These are phyloP conservation scores for Trissolcus japonicus DNA, from an alignment of 2,888 invertebrate species.

Conservation along the genomic window DNA sequence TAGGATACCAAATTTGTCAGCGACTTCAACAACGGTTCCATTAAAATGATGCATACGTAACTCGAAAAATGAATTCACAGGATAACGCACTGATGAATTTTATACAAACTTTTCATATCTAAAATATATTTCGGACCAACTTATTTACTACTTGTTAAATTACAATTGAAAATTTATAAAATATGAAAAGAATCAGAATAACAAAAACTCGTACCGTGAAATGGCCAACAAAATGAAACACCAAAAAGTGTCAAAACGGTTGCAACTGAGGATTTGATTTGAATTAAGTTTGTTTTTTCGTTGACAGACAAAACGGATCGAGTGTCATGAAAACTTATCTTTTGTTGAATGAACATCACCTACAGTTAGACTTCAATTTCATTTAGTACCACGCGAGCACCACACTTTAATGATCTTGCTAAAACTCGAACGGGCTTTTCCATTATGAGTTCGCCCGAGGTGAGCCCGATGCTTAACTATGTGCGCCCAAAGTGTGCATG, in stretches of 20 bases:
- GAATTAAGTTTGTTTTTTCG: neutral
- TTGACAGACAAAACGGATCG: slow-evolving; percentile 59
- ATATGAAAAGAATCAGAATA: too few species aligned
- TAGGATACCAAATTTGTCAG: neutral
- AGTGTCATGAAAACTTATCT: slow-evolving; percentile 71
- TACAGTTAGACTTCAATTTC: slow-evolving; percentile 69
- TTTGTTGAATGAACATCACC: slow-evolving; percentile 69
- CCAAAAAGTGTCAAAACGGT: neutral
- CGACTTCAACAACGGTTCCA: too few species aligned
- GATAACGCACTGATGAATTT: too few species aligned
- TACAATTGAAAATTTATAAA: too few species aligned
- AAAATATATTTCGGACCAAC: too few species aligned
- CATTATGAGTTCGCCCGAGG: slow-evolving; percentile 68
- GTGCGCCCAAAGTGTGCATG: slow-evolving; percentile 45
- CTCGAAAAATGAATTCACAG: too few species aligned
- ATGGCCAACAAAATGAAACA: neutral
- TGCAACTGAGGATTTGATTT: slow-evolving; percentile 1
- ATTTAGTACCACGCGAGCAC: slow-evolving; percentile 57
- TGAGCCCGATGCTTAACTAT: slow-evolving; percentile 48
- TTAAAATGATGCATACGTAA: too few species aligned
- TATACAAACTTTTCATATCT: too few species aligned
- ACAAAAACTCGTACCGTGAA: too few species aligned
- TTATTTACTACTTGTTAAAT: too few species aligned
- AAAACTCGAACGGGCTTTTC: slow-evolving; percentile 69
- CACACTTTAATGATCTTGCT: slow-evolving; percentile 71